Base-by-base conservation (phyloP, 2,797 vertebrate genomes). In the Pipistrellus kuhlii region DNA sequence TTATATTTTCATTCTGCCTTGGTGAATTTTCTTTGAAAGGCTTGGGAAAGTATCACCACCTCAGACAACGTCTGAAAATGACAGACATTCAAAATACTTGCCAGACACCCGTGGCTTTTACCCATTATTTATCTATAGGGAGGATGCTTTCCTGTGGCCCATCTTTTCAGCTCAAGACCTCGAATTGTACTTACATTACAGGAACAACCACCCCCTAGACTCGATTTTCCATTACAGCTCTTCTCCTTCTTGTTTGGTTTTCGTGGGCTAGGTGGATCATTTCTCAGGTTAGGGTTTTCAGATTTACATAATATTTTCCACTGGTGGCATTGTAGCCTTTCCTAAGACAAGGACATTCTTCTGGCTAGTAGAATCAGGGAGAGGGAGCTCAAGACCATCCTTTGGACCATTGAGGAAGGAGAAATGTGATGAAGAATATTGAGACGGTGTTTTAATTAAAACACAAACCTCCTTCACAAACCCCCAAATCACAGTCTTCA, bases 21-120 rank as follows among this genome's bases (percentile, higher is more conserved):
- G 71, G 69, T 83, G 55, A 59, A 59, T 85, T 90, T 97, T 93
- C 93, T 94, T 44, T 93, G 93, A 96, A 90, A 85, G 51, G 38
- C 46, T 57, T 90, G n/a, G 64, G 82, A 62, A 96, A 96, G 51
- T 41, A 32, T 53, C 35, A 91, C 14, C 30, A 35, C 64, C 46
- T 66, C 90, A 93, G 89, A 85, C n/a, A 71, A 89, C 0, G 0
- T 82, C 38, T 87, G 41, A 57, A 46, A 82, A 68, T 55, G 44
- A 85, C 38, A 94, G 71, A 41, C 46, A 23, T 76, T 64, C 48
- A 25, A 59, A 44, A 27, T 38, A 11, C 23, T 27, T 72, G 68
- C 77, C 57, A 72, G 82, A 76, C 38, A 44, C 85, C 55, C 64
- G 53, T 53, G 59, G 76, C 20, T 64, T 71, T 83, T 66, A 69